These are phyloP conservation scores for Notarius lentiginosus DNA, from an alignment of 2,113 vertebrate species.

Conservation along the genomic window DNA sequence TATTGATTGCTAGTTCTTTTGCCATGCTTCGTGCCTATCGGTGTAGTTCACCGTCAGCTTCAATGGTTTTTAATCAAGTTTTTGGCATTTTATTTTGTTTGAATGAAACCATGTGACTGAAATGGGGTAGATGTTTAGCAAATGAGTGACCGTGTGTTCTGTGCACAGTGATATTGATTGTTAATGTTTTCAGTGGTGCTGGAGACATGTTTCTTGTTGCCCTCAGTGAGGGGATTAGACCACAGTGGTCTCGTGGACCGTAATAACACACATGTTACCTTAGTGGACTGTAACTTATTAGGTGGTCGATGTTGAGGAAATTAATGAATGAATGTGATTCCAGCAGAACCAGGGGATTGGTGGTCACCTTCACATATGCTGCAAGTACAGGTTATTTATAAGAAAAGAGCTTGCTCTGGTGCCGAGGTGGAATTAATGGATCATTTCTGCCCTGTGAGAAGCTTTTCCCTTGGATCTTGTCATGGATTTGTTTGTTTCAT, in stretches of 20 bases:
- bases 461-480: background rate
- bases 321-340: background rate
- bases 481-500: background rate
- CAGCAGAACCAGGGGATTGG: background rate
- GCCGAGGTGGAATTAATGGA: background rate
- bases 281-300: background rate
- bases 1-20: slow-evolving; percentile 31
- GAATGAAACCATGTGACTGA: slow-evolving; percentile 2
- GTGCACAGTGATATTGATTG: slow-evolving; percentile 24
- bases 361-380: background rate
- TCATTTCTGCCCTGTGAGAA: slow-evolving; percentile 12
- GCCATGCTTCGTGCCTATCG: slow-evolving; percentile 19
- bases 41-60: slow-evolving; percentile 13
- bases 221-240: slow-evolving; percentile 60
- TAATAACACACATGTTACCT: slow-evolving; percentile 19
- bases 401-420: background rate
- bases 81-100: slow-evolving; percentile 7
- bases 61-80: background rate
- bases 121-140: slow-evolving; percentile 12
- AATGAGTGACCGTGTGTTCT: slow-evolving; percentile 28
- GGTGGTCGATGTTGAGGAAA: background rate
- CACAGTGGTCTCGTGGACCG: slow-evolving; percentile 1
- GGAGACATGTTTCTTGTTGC: slow-evolving; percentile 57
- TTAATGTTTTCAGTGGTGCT: slow-evolving; percentile 59
- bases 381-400: background rate